A percentile compares a stretch with the other conserved stretches of the same genome.
Evolutionary conservation across 2,797 vertebrate genomes (phyloP).

Genomic region (Acipenser oxyrinchus): DNA sequence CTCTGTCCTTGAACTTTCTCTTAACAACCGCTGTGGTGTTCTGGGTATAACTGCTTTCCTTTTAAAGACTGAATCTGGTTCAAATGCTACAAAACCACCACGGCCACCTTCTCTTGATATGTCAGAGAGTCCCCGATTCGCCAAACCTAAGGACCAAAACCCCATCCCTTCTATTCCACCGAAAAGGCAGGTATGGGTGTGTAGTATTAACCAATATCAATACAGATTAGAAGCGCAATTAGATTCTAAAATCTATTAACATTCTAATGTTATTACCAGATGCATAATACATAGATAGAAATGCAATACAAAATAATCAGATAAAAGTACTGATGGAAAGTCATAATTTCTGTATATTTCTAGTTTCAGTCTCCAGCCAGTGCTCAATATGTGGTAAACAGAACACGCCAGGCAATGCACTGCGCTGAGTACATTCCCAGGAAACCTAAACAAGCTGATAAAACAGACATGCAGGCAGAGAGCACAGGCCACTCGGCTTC

Average conservation of each 20-base stretch:
- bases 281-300: too few species aligned
- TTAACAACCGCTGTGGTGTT: slow-evolving; percentile 22
- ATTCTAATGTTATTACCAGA: too few species aligned
- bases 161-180: slow-evolving; percentile 55
- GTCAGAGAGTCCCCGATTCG: slow-evolving; percentile 56
- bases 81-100: slow-evolving; percentile 47
- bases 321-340: too few species aligned
- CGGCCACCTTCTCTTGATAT: slow-evolving; percentile 46
- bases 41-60: slow-evolving; percentile 18
- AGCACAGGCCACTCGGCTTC: slow-evolving; percentile 47
- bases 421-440: slow-evolving; percentile 48
- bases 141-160: slow-evolving; percentile 54
- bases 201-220: background rate
- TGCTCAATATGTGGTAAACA: slow-evolving; percentile 61
- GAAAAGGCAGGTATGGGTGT: slow-evolving; percentile 76
- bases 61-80: slow-evolving; percentile 35
- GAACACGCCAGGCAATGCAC: slow-evolving; percentile 50
- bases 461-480: slow-evolving; percentile 38
- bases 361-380: slow-evolving; percentile 71
- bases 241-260: background rate
- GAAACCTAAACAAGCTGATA: slow-evolving; percentile 64
- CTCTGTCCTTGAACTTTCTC: slow-evolving; percentile 20
- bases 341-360: slow-evolving; percentile 58
- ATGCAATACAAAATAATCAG: too few species aligned
- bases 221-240: slow-evolving; percentile 17